Conservation (phyloP, 2,797 vertebrate species). For the Myiothlypis chrysogaster region DNA sequence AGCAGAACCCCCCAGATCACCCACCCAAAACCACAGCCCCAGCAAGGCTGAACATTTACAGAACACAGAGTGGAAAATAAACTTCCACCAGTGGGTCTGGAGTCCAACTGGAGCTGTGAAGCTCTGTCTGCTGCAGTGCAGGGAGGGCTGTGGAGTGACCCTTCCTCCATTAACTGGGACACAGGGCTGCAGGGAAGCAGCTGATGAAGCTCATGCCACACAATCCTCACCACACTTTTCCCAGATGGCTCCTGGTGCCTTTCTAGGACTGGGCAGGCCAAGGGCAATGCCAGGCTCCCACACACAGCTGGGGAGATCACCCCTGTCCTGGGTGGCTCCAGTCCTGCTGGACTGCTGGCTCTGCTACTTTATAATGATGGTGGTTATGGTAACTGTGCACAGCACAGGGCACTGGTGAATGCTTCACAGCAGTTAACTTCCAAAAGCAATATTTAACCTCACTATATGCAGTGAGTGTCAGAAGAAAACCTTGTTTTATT, state of each 20-base stretch:
- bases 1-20: not conserved
- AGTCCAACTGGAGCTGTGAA: not conserved
- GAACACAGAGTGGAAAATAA: not conserved
- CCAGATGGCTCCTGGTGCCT: not conserved
- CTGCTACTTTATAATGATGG: not conserved
- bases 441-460: not conserved
- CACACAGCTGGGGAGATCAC: not conserved
- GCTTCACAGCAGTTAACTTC: not conserved
- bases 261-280: not conserved
- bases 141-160: not conserved
- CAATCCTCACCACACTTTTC: not conserved
- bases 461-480: fast-evolving
- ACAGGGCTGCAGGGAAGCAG: not conserved
- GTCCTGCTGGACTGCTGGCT: not conserved
- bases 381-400: not conserved
- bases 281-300: not conserved
- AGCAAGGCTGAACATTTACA: not conserved
- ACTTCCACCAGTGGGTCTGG: not conserved
- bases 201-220: not conserved
- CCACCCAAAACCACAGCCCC: not conserved
- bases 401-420: not conserved
- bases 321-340: not conserved
- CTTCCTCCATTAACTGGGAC: not conserved
- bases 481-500: not conserved
- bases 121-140: not conserved